phyloP scores from a whole-genome alignment of 2,113 vertebrate species.

The Amphiprion ocellaris region DNA sequence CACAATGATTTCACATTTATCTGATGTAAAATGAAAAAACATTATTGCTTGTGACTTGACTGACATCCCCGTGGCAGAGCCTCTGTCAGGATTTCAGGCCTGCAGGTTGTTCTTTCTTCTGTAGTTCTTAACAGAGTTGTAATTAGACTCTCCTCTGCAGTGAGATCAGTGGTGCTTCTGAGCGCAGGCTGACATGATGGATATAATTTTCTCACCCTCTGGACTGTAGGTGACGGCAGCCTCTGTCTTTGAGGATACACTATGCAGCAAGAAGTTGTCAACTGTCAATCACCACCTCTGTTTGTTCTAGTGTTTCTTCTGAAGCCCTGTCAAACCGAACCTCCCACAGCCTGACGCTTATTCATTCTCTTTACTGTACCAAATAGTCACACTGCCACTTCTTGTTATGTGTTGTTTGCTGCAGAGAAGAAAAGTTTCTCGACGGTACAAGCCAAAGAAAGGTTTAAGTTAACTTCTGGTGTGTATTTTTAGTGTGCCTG shows the following conservation, averaged over 20 bases:
- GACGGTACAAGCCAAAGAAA: background rate
- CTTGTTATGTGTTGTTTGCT: conserved; percentile 9
- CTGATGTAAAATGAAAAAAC: background rate
- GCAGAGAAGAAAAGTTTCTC: background rate
- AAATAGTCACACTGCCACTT: conserved; percentile 6
- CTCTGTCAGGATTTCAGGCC: background rate
- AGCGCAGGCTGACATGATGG: conserved; percentile 65
- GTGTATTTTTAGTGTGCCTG: background rate
- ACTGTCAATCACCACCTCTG: conserved; percentile 47
- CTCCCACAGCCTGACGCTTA: conserved; percentile 27
- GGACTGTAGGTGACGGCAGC: conserved; percentile 58
- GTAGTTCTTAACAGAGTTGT: conserved; percentile 37
- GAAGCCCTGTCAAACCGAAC: conserved; percentile 27
- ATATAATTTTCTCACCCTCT: conserved; percentile 39
- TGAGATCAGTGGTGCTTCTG: conserved; percentile 47
- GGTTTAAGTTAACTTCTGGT: background rate
- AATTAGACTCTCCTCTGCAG: conserved; percentile 57
- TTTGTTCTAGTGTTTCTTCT: conserved; percentile 46
- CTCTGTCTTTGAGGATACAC: conserved; percentile 52
- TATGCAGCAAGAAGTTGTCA: conserved; percentile 43
- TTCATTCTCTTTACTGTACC: conserved; percentile 27
- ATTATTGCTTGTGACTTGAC: background rate
- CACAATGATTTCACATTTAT: background rate
- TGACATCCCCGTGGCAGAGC: background rate
- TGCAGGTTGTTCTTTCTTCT: conserved; percentile 26